Evolutionary conservation across 1,140 invertebrate species (phyloP).

Genomic region (Apis mellifera): DNA sequence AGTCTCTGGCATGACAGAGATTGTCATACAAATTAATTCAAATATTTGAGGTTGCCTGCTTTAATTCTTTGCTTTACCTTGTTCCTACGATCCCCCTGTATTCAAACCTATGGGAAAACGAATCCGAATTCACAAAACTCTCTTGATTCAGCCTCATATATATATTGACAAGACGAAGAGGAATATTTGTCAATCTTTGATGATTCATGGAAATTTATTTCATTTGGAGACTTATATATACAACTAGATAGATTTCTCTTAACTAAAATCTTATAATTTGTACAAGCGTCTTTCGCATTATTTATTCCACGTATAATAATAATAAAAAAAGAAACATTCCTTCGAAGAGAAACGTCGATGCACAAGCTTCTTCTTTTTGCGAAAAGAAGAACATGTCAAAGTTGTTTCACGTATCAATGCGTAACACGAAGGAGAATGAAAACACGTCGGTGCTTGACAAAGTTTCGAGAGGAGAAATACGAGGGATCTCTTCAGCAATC

Average conservation of each 20-base stretch:
- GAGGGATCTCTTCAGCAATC: background rate
- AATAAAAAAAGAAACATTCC: too few species aligned
- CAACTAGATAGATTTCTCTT: too few species aligned
- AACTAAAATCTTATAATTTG: too few species aligned
- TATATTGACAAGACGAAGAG: too few species aligned
- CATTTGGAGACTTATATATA: too few species aligned
- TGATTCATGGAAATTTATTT: too few species aligned
- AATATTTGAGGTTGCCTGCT: conserved; percentile 59
- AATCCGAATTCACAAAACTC: background rate
- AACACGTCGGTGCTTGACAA: background rate
- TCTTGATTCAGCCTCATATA: too few species aligned
- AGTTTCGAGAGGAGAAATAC: background rate
- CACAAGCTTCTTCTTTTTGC: too few species aligned
- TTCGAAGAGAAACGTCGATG: too few species aligned
- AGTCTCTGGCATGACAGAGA: conserved; percentile 39
- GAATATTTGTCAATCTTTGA: too few species aligned
- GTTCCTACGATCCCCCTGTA: background rate
- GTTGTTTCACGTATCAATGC: background rate
- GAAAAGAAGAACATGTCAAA: background rate
- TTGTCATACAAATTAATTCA: conserved; percentile 67
- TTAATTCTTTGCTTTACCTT: conserved; percentile 38
- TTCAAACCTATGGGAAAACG: conserved; percentile 9
- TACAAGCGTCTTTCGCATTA: too few species aligned
- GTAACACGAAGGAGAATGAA: background rate
- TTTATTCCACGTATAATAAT: too few species aligned